Base-by-base conservation (phyloP, 64 coral and sea anemone genomes). In the Orbicella faveolata region DNA sequence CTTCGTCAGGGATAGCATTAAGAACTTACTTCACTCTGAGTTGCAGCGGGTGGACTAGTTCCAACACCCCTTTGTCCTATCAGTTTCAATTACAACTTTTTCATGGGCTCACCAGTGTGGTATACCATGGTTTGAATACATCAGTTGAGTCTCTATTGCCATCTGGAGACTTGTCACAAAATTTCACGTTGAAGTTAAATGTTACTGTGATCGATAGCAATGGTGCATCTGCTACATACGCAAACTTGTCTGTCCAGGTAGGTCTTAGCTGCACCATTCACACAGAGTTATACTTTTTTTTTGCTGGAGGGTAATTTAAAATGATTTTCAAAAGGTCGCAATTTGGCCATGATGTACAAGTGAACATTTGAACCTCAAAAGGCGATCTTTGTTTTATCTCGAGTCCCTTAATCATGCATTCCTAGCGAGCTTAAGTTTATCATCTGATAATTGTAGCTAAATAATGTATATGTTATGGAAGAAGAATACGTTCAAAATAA, bases 11-110 rank as follows among this genome's bases (percentile, higher is more conserved):
- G 3, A 89, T 14, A 17, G 70, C 78, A 41, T 76, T 95, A 23
- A 21, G 89, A 63, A 95, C 94, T 18, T 14, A 84, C 16, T 95
- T 95, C 37, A 41, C 16, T 59, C 76, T 95, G 30, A 79, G 57
- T 2, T 95, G 94, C 52, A 64, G 86, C 65, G 51, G 51, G 17
- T 84, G 94, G 87, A 21, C 8, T 4, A 90, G 88, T 62, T 6
- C 14, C 26, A 52, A 78, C 34, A 25, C 54, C 17, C 94, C 90
- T 6, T 36, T 95, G 36, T 77, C 35, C 35, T 95, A 95, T 20
- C 54, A 89, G 72, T 95, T 92, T 73, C 67, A 69, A 81, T 89
- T 92, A 34, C 41, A 77, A 26, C 73, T 86, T 1, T 61, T 78
- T 0, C 72, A 78, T 1, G 90, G 94, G 4, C 18, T 92, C 68